A percentile compares a stretch with the other conserved stretches of the same genome.
Conservation (phyloP, 2,113 vertebrate species). For the Recurvirostra avosetta region DNA sequence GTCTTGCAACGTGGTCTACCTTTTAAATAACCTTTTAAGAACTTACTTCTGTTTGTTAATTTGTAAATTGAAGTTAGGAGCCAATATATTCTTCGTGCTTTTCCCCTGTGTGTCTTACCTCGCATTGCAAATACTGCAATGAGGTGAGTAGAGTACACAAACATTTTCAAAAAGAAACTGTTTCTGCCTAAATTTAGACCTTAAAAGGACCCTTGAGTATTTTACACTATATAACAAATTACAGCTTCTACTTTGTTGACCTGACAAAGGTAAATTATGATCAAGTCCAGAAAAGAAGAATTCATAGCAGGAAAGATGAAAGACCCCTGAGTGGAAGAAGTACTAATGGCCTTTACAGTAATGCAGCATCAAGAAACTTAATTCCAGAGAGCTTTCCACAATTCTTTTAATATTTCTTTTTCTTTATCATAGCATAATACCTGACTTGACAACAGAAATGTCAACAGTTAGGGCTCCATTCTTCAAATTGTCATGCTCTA, state of each 20-base stretch:
- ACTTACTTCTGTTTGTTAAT: not conserved
- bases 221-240: not conserved
- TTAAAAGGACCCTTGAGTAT: not conserved
- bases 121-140: not conserved
- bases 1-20: not conserved
- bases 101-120: not conserved
- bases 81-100: not conserved
- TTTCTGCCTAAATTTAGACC: not conserved
- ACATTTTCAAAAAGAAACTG: not conserved
- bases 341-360: slow-evolving; percentile 58
- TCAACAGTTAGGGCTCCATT: slow-evolving; percentile 70
- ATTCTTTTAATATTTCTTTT: slow-evolving; percentile 69
- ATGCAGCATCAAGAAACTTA: slow-evolving; percentile 65
- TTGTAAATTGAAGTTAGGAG: not conserved
- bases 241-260: not conserved
- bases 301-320: slow-evolving; percentile 54
- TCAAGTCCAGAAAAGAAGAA: not conserved
- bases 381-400: slow-evolving; percentile 51
- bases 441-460: slow-evolving; percentile 72
- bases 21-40: not conserved
- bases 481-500: slow-evolving; percentile 73
- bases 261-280: not conserved
- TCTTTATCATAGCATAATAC: slow-evolving; percentile 68
- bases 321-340: slow-evolving; percentile 44
- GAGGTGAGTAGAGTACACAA: not conserved